phyloP scores from a whole-genome alignment of 2,113 vertebrate species.

The Azemiops feae region DNA sequence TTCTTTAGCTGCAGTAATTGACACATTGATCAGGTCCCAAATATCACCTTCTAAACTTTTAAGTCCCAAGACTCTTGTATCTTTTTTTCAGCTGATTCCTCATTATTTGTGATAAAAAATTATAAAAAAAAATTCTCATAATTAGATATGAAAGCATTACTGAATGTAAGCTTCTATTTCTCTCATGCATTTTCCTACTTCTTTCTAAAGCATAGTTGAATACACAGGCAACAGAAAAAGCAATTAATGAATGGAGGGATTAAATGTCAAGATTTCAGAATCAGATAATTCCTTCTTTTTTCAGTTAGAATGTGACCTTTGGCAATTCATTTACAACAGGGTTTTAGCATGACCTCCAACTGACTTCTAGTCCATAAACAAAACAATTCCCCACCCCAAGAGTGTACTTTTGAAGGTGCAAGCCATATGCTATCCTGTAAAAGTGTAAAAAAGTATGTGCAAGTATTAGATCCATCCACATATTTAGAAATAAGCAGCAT shows the following conservation, averaged over 20 bases:
- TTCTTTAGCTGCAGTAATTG: constrained; percentile 52
- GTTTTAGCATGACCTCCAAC: constrained; percentile 2
- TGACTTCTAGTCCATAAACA: constrained; percentile 5
- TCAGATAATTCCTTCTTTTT: constrained; percentile 15
- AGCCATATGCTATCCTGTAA: neutral
- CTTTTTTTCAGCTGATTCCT: neutral
- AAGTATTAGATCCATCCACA: neutral
- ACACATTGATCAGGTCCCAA: constrained; percentile 58
- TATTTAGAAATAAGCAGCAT: neutral
- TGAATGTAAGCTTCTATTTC: constrained; percentile 5
- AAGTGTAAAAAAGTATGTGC: neutral
- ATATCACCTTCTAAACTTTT: constrained; percentile 48
- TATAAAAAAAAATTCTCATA: constrained; percentile 38
- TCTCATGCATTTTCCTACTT: constrained; percentile 3
- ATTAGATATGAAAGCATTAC: constrained; percentile 16
- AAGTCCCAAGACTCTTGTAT: constrained; percentile 35
- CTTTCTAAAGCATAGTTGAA: constrained; percentile 8
- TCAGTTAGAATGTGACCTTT: constrained; percentile 31
- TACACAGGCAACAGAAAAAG: constrained; percentile 6
- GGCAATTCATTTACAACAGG: constrained; percentile 29
- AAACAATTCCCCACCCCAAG: neutral
- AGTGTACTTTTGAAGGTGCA: neutral
- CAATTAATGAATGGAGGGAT: neutral
- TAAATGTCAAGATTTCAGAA: constrained; percentile 8
- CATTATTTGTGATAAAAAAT: constrained; percentile 1